Evolutionary conservation across 2,888 invertebrate genomes (phyloP).

Genomic region (Branchellion lobata): DNA sequence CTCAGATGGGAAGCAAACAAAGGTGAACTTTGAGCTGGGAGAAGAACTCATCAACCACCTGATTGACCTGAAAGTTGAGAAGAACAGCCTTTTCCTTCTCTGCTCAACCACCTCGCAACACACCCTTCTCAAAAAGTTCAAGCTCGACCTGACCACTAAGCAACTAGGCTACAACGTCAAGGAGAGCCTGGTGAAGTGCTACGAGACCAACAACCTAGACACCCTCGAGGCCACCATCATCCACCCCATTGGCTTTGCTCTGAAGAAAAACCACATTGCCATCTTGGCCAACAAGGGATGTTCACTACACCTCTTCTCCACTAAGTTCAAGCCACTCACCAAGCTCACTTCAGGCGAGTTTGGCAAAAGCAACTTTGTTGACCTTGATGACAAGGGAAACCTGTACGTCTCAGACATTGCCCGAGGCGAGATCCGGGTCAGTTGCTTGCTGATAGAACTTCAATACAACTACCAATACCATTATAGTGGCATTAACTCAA

Average conservation of each 20-base stretch:
- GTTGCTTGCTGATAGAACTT: not conserved
- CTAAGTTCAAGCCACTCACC: not conserved
- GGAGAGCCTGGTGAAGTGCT: not conserved
- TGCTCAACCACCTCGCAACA: conserved; percentile 4
- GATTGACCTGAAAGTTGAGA: not conserved
- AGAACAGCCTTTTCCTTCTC: conserved; percentile 6
- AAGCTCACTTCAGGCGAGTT: not conserved
- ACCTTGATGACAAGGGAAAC: not conserved
- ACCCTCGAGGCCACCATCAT: not conserved
- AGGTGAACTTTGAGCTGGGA: not conserved
- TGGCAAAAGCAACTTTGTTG: conserved; percentile 1
- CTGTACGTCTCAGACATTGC: not conserved
- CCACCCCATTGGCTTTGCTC: not conserved
- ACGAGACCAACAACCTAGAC: not conserved
- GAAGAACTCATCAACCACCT: not conserved
- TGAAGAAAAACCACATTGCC: not conserved
- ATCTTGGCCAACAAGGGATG: not conserved
- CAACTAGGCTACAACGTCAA: not conserved
- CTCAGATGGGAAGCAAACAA: not conserved
- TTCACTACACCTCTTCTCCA: conserved; percentile 5
- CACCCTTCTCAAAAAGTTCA: not conserved
- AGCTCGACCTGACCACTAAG: not conserved
- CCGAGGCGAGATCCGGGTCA: not conserved
- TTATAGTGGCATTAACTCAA: too few relatives aligned
- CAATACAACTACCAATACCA: too few relatives aligned